These are phyloP conservation scores for Ailuropoda melanoleuca DNA, from an alignment of 2,113 vertebrate genomes.

Conservation along the genomic window DNA sequence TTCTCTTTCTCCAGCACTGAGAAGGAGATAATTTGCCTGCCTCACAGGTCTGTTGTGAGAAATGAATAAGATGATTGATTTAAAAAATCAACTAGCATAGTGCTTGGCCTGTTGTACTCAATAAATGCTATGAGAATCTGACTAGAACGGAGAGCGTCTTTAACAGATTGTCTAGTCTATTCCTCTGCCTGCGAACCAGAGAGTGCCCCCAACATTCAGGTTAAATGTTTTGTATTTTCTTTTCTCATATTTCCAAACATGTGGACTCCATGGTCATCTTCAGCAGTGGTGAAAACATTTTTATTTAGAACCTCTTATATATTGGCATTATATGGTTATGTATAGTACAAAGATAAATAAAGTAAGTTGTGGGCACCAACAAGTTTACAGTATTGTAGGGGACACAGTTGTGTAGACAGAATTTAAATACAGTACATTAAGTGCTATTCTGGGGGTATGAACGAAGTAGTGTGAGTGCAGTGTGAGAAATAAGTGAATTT, in stretches of 20 bases:
- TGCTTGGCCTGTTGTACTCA: neutral
- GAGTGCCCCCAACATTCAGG: neutral
- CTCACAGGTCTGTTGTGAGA: neutral
- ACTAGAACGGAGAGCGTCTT: neutral
- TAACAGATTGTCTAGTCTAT: neutral
- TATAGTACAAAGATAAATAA: constrained; percentile 22
- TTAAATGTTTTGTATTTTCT: neutral
- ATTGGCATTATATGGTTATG: neutral
- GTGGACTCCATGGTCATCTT: neutral
- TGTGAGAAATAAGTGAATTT: neutral
- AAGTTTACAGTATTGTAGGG: neutral
- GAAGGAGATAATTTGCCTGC: neutral
- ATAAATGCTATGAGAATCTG: neutral
- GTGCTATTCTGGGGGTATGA: neutral
- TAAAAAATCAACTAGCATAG: neutral
- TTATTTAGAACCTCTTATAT: neutral
- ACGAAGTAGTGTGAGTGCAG: neutral
- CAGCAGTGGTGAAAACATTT: neutral
- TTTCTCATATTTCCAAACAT: neutral
- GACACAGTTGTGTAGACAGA: neutral
- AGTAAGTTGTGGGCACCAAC: neutral
- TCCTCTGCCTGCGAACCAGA: neutral
- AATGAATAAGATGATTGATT: constrained; percentile 12
- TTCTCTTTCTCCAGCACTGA: neutral
- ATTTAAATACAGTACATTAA: constrained; percentile 14